Conservation (phyloP, 2,888 invertebrate genomes). For the Carpatolechia fugitivella region DNA sequence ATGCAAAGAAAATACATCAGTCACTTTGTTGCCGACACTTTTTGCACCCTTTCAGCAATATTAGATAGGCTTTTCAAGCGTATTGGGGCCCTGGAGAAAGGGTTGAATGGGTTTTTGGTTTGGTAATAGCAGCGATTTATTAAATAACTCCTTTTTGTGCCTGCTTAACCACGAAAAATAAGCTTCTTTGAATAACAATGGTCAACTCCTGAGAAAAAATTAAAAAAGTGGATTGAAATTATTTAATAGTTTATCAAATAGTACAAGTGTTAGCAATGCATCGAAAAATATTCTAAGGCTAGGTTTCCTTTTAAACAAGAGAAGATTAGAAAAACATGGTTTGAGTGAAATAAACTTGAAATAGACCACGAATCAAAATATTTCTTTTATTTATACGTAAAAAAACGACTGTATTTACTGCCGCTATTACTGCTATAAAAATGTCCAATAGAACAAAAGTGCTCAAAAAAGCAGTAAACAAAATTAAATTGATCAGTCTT, state of each 20-base stretch:
- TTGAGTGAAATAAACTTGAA: too few relatives aligned
- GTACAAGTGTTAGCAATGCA: too few relatives aligned
- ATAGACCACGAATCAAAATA: too few relatives aligned
- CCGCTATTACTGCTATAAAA: too few relatives aligned
- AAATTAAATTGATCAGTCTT: slow-evolving; percentile 35
- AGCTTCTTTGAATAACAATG: too few relatives aligned
- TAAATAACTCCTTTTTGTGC: not conserved
- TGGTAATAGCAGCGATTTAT: slow-evolving; percentile 1
- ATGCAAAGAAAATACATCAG: slow-evolving; percentile 59
- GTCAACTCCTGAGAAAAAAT: not conserved
- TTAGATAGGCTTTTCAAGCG: slow-evolving; percentile 34
- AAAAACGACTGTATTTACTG: too few relatives aligned
- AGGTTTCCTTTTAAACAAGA: too few relatives aligned
- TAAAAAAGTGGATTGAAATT: not conserved
- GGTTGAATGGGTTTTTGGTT: slow-evolving; percentile 2
- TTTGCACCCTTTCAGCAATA: slow-evolving; percentile 57
- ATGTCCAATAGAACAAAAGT: too few relatives aligned
- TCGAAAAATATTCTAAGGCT: too few relatives aligned
- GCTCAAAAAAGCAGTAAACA: slow-evolving; percentile 22
- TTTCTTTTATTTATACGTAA: too few relatives aligned
- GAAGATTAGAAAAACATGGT: too few relatives aligned
- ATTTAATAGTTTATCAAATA: too few relatives aligned
- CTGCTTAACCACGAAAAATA: not conserved
- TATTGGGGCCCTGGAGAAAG: slow-evolving; percentile 5
- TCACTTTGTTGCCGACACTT: slow-evolving; percentile 41